Conservation (phyloP, 2,113 vertebrate species). For the Meriones unguiculatus region DNA sequence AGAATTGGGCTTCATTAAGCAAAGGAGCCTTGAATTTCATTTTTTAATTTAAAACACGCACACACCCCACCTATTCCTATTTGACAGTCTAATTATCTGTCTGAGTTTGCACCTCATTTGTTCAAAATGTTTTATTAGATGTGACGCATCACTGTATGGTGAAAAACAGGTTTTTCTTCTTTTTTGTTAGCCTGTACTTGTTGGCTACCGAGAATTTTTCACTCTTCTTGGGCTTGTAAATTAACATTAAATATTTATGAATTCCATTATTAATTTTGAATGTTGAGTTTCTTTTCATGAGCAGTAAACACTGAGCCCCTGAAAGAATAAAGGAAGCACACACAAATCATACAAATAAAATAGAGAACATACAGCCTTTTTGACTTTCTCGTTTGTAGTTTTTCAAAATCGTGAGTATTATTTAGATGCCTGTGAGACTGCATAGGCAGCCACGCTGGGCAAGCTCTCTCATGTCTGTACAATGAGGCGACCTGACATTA, state of each 20-base stretch:
- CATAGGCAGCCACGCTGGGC: not conserved
- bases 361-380: not conserved
- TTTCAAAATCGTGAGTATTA: conserved; percentile 31
- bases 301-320: not conserved
- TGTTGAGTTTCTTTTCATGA: conserved; percentile 33
- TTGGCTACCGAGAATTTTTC: conserved; percentile 35
- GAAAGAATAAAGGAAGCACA: not conserved
- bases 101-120: conserved; percentile 65
- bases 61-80: conserved; percentile 43
- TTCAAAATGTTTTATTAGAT: conserved; percentile 59
- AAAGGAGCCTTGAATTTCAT: conserved; percentile 69
- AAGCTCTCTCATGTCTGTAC: not conserved
- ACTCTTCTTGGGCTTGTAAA: conserved; percentile 23
- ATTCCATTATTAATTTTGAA: conserved; percentile 42
- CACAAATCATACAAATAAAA: not conserved
- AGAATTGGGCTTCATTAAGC: conserved; percentile 75
- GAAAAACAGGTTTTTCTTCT: conserved; percentile 35
- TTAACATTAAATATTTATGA: conserved; percentile 48
- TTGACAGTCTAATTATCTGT: conserved; percentile 67
- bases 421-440: not conserved
- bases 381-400: not conserved
- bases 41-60: conserved; percentile 77
- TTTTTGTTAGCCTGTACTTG: conserved; percentile 22
- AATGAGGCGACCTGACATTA: not conserved
- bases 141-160: conserved; percentile 8